These are phyloP conservation scores for Apamea sordens DNA, from an alignment of 2,888 invertebrate genomes.

Conservation along the genomic window DNA sequence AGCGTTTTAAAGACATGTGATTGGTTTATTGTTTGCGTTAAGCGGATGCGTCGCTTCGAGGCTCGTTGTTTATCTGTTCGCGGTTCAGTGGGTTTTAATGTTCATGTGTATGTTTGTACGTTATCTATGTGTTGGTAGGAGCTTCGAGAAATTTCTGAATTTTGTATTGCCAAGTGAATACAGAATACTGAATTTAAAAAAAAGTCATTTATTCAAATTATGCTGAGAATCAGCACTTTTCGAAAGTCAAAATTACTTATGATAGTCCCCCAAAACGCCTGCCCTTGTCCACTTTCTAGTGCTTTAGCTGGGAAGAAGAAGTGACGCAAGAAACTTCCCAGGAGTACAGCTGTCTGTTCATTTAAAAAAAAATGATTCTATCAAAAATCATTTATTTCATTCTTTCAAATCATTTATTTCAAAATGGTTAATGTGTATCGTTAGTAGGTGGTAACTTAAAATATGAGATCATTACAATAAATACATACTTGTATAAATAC, in stretches of 20 bases:
- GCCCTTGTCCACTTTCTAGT: too few species aligned
- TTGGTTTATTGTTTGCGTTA: conserved; percentile 12
- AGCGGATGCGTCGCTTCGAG: not conserved
- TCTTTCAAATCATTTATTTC: too few species aligned
- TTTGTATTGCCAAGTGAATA: not conserved
- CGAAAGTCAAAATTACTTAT: too few species aligned
- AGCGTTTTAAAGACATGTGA: not conserved
- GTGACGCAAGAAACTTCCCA: too few species aligned
- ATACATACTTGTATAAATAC: too few species aligned
- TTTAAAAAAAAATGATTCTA: too few species aligned
- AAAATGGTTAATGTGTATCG: not conserved
- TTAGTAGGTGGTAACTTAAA: not conserved
- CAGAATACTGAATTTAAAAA: not conserved
- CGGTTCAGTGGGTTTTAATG: conserved; percentile 37
- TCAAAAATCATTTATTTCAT: not conserved
- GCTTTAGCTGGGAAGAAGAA: too few species aligned
- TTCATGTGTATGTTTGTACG: not conserved
- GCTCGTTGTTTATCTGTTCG: conserved; percentile 17
- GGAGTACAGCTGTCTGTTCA: too few species aligned
- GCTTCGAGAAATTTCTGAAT: not conserved
- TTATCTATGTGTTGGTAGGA: not conserved
- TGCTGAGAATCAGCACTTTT: too few species aligned
- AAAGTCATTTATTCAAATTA: too few species aligned
- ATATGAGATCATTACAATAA: too few species aligned
- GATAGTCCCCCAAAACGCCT: too few species aligned